phyloP scores from a whole-genome alignment of 2,797 vertebrate genomes.

The Mormyrus proboscirostris region DNA sequence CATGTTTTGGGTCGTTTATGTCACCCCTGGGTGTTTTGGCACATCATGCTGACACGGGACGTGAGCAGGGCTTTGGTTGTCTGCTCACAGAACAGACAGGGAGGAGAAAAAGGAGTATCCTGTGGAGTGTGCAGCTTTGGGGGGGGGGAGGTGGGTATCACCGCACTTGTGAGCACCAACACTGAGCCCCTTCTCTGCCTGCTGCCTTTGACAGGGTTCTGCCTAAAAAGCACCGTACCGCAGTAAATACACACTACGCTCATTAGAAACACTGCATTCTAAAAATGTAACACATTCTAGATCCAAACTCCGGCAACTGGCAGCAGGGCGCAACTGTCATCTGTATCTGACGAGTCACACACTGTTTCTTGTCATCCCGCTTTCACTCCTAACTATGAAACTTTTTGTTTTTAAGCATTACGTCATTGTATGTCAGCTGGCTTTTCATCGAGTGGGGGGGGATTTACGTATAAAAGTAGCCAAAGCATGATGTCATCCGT shows the following conservation, averaged over 20 bases:
- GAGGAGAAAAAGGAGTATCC: neutral
- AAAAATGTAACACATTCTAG: neutral
- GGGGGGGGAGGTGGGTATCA: neutral
- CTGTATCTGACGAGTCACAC: neutral
- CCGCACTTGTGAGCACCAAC: conserved; percentile 34
- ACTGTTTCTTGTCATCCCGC: neutral
- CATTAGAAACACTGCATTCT: neutral
- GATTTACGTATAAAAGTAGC: neutral
- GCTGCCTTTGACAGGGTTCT: conserved; percentile 31
- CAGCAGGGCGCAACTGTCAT: neutral
- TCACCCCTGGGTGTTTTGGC: conserved; percentile 14
- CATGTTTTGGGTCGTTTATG: conserved; percentile 47
- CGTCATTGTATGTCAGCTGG: neutral
- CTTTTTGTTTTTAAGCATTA: neutral
- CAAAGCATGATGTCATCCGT: neutral
- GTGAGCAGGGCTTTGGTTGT: neutral
- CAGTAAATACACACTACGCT: conserved; percentile 21
- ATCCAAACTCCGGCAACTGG: neutral
- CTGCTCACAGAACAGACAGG: neutral
- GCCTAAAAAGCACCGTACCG: neutral
- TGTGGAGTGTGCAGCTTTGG: neutral
- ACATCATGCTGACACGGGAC: neutral
- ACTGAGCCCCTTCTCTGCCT: conserved; percentile 34
- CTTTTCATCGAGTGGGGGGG: neutral
- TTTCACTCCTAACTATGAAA: neutral